Percentiles rank a stretch among this genome's conserved stretches.
Evolutionary conservation across 2,113 vertebrate species (phyloP).

Genomic region (Actinemys pallida): DNA sequence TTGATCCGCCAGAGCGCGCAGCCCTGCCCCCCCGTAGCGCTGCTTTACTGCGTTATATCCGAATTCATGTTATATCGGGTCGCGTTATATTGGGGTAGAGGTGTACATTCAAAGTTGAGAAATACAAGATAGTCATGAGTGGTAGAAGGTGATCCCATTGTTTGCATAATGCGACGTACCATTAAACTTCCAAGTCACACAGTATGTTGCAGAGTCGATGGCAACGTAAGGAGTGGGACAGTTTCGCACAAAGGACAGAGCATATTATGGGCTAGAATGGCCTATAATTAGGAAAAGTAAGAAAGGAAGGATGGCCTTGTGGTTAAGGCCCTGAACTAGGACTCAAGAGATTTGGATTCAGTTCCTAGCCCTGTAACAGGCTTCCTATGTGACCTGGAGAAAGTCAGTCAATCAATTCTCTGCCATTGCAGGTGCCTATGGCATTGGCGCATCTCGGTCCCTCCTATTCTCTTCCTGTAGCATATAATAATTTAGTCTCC

Average conservation of each 20-base stretch:
- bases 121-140: not conserved
- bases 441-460: not conserved
- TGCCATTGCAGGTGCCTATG: not conserved
- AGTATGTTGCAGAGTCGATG: not conserved
- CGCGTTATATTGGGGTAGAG: too few relatives aligned
- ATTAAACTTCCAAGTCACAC: not conserved
- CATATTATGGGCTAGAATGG: not conserved
- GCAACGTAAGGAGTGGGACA: not conserved
- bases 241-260: not conserved
- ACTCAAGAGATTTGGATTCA: not conserved
- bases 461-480: not conserved
- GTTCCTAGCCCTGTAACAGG: not conserved
- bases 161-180: not conserved
- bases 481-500: not conserved
- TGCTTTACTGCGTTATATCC: too few relatives aligned
- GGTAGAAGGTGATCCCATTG: not conserved
- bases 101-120: not conserved
- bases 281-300: not conserved
- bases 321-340: not conserved
- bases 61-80: too few relatives aligned
- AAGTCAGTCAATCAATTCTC: not conserved
- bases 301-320: not conserved
- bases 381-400: not conserved
- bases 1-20: too few relatives aligned
- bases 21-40: too few relatives aligned